Base-by-base conservation (phyloP, 2,888 invertebrate species). In the Dermolepida albohirtum region DNA sequence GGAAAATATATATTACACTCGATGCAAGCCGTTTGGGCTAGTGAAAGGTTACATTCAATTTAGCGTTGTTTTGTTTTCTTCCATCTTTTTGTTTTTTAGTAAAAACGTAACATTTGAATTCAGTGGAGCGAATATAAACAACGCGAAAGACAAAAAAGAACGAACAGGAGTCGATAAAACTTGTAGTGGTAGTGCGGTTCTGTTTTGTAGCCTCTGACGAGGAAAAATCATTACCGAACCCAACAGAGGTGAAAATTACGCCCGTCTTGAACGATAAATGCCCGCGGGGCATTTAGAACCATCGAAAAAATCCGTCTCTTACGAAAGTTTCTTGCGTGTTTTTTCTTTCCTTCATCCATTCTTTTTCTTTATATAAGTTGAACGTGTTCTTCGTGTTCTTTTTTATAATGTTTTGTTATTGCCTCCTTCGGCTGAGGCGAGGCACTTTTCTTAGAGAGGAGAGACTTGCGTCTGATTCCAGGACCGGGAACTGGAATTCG, bases 191-290 rank as follows among this genome's bases (percentile, higher is more conserved):
- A 47, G 47, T 62, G 59, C 47, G 47, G 59, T 52, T 63, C 63
- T 54, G 43, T 65, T 54, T 64, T 52, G 64, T 54, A 44, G 52
- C 43, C 41, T 14, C 52, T 44, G 52, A 68, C 52, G 74, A 67
- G 70, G 73, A 76, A 77, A 78, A 77, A 78, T 77, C 78, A 77
- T 78, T 78, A 78, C 74, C 57, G 74, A 70, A 75, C 67, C 70
- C 78, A 77, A 70, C 76, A 72, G 77, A 78, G 78, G 78, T 78
- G 78, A 78, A 78, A 78, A 78, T 78, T 78, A 74, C 74, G 74
- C 74, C 73, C 72, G 71, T 74, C 74, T 73, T 75, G 68, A 71
- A 66, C 73, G 71, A 70, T 72, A 70, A 70, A 68, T 66, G 70
- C 63, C 59, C 59, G 17, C 55, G 47, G 29, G 59, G 47, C 59